phyloP scores from a whole-genome alignment of 2,888 invertebrate genomes.

The Chymomyza caudatula region DNA sequence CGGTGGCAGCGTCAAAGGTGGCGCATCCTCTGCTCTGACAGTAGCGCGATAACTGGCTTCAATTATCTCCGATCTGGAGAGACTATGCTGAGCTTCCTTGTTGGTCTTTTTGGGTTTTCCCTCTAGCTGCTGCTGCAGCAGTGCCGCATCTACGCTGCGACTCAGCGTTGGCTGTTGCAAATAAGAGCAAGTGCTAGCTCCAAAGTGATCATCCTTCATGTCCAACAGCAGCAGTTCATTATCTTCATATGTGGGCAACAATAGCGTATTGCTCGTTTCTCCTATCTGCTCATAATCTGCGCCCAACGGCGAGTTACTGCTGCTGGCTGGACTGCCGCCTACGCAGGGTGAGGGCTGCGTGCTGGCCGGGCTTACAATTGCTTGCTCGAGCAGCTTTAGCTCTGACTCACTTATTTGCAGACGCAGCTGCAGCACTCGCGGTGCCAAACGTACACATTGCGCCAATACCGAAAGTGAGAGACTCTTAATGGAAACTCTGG shows the following conservation, averaged over 20 bases:
- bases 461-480: conserved; percentile 90
- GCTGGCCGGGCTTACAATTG: conserved; percentile 11
- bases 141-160: conserved; percentile 73
- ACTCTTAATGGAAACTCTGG: conserved; percentile 94
- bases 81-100: conserved; percentile 26
- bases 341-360: conserved; percentile 39
- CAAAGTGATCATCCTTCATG: conserved; percentile 83
- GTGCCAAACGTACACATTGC: conserved; percentile 85
- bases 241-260: conserved; percentile 50
- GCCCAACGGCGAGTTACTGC: conserved; percentile 61
- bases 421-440: conserved; percentile 84
- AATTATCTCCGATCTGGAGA: conserved; percentile 76
- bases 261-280: conserved; percentile 20
- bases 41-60: conserved; percentile 51
- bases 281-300: conserved; percentile 61
- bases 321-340: conserved; percentile 60
- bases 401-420: conserved; percentile 80
- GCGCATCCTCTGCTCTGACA: conserved; percentile 59
- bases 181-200: conserved; percentile 78
- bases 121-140: conserved; percentile 50
- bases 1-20: conserved; percentile 58
- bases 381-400: conserved; percentile 42
- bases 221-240: conserved; percentile 77
- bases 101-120: conserved; percentile 30
- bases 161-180: conserved; percentile 62